A percentile compares a stretch with the other conserved stretches of the same genome.
Evolutionary conservation across 2,797 vertebrate species (phyloP).

Genomic region (Eutrigla gurnardus): DNA sequence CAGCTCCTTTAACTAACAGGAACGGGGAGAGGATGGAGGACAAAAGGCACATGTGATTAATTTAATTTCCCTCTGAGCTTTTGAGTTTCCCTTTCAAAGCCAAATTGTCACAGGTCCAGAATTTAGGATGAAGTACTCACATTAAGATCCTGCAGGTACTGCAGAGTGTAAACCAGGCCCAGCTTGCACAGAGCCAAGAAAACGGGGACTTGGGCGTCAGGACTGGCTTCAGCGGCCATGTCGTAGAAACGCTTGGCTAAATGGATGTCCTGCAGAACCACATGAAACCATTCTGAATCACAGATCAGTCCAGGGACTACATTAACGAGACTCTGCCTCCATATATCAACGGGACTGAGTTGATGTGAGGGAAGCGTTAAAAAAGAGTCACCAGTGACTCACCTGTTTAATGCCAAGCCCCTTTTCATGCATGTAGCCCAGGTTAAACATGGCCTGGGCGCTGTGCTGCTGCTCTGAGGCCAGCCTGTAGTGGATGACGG

Average conservation of each 20-base stretch:
- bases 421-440: slow-evolving; percentile 99
- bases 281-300: background rate
- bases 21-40: background rate
- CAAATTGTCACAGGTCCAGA: slow-evolving; percentile 6
- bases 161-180: slow-evolving; percentile 91
- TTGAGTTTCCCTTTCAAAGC: slow-evolving; percentile 10
- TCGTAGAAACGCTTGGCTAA: slow-evolving; percentile 98
- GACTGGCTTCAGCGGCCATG: slow-evolving; percentile 98
- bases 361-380: background rate
- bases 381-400: slow-evolving; percentile 23
- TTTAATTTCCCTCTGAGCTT: slow-evolving; percentile 1
- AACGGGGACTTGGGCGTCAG: slow-evolving; percentile 97
- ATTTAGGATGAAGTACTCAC: slow-evolving; percentile 83
- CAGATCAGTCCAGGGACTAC: background rate
- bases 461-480: slow-evolving; percentile 98
- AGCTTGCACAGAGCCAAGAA: slow-evolving; percentile 97
- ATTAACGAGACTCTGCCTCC: background rate
- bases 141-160: slow-evolving; percentile 93
- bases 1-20: slow-evolving; percentile 88
- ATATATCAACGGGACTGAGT: background rate
- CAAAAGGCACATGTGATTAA: background rate
- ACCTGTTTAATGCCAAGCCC: slow-evolving; percentile 98
- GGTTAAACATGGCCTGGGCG: slow-evolving; percentile 98
- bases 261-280: slow-evolving; percentile 91
- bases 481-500: slow-evolving; percentile 96